Conservation (phyloP, 2,113 vertebrate species). For the Chloropsis cyanopogon region DNA sequence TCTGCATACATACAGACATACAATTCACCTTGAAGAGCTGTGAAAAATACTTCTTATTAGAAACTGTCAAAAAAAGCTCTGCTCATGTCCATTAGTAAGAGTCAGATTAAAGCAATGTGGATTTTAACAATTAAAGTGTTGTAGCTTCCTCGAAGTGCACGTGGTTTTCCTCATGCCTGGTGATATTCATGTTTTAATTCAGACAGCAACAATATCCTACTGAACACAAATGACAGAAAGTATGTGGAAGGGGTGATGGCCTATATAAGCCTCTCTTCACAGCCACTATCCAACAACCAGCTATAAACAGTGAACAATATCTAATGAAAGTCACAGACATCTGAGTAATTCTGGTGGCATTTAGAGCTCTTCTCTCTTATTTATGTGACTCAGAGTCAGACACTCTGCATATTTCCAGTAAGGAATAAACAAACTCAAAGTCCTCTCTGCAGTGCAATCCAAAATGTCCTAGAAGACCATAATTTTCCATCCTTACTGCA, state of each 20-base stretch:
- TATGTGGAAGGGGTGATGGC: neutral
- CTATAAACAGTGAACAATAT: conserved; percentile 60
- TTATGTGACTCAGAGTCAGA: conserved; percentile 66
- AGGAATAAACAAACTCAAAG: conserved; percentile 62
- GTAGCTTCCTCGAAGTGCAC: neutral
- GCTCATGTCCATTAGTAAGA: neutral
- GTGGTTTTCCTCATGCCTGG: conserved; percentile 9
- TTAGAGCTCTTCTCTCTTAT: conserved; percentile 38
- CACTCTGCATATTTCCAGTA: conserved; percentile 27
- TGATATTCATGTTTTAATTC: neutral
- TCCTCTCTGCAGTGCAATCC: conserved; percentile 32
- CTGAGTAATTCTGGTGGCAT: conserved; percentile 70
- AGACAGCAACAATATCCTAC: neutral
- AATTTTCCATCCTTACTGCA: conserved; percentile 46
- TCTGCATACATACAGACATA: neutral
- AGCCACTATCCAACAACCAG: conserved; percentile 13
- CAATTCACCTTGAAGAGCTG: neutral
- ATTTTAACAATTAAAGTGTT: neutral
- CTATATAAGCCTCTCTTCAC: conserved; percentile 12
- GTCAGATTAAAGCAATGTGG: neutral
- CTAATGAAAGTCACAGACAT: conserved; percentile 61
- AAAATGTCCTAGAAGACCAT: conserved; percentile 49
- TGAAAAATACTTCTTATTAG: neutral
- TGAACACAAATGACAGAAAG: neutral
- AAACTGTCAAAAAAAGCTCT: neutral